phyloP scores from a whole-genome alignment of 2,888 invertebrate genomes.

The Sturmia bella region DNA sequence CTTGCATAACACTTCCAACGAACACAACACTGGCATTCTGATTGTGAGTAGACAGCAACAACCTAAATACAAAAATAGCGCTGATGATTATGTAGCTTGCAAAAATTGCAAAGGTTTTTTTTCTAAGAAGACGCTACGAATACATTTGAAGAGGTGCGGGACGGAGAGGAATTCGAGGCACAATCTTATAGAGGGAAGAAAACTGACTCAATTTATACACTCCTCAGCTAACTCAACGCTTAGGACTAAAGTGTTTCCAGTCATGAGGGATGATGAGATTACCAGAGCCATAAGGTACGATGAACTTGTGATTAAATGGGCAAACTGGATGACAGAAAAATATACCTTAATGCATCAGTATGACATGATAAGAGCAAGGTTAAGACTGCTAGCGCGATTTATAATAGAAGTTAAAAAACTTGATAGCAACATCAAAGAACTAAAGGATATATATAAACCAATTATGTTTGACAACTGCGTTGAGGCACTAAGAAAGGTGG shows the following conservation, averaged over 20 bases:
- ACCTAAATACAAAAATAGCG: background rate
- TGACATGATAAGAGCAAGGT: background rate
- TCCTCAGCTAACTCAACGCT: background rate
- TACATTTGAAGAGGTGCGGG: background rate
- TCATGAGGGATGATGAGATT: background rate
- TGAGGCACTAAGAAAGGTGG: too few species aligned
- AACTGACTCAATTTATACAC: background rate
- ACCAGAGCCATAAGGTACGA: background rate
- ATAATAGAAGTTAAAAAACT: too few species aligned
- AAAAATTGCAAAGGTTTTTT: slow-evolving; percentile 19
- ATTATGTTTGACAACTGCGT: too few species aligned
- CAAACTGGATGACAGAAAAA: background rate
- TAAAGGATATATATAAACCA: too few species aligned
- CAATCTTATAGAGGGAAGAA: background rate
- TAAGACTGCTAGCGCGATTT: too few species aligned
- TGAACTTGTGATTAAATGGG: background rate
- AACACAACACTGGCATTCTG: background rate
- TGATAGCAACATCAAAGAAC: too few species aligned
- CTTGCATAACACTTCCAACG: background rate
- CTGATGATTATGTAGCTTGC: slow-evolving; percentile 14
- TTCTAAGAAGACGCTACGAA: background rate
- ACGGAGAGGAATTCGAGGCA: background rate
- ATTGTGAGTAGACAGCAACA: slow-evolving; percentile 8
- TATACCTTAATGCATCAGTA: background rate
- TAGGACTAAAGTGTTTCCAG: background rate